These are phyloP conservation scores for Pecten maximus DNA, from an alignment of 2,888 invertebrate genomes.

Conservation along the genomic window DNA sequence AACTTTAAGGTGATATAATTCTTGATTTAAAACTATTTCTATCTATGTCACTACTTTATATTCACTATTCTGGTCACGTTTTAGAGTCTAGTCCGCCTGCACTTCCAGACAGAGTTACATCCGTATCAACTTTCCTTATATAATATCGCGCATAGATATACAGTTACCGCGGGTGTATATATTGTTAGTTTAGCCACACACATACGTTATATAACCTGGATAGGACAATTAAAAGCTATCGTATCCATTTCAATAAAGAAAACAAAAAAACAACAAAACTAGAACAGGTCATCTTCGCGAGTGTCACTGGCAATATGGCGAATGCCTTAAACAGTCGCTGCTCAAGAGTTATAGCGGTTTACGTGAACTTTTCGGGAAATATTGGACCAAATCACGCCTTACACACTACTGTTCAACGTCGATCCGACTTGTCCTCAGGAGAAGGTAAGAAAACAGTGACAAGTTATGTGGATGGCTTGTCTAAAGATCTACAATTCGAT, in stretches of 20 bases:
- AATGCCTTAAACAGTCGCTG: background rate
- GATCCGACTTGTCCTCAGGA: background rate
- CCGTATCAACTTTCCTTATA: background rate
- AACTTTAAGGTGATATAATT: no score
- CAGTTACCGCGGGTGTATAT: background rate
- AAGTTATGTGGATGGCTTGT: background rate
- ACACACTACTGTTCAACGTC: background rate
- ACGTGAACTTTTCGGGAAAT: background rate
- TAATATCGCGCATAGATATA: background rate
- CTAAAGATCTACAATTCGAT: slow-evolving; percentile 51
- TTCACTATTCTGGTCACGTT: no score
- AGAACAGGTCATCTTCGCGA: background rate
- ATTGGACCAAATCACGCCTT: background rate
- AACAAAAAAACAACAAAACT: background rate
- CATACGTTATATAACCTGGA: background rate
- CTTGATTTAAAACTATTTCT: no score
- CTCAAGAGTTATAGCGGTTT: background rate
- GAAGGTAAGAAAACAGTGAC: background rate
- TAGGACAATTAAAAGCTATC: background rate
- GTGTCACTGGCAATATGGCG: background rate
- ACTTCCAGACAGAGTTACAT: background rate
- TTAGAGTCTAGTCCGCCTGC: no score
- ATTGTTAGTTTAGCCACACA: background rate
- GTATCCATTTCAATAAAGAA: background rate
- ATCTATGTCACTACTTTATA: no score